Conservation (phyloP, 2,797 vertebrate genomes). For the Chaunax sp. region DNA sequence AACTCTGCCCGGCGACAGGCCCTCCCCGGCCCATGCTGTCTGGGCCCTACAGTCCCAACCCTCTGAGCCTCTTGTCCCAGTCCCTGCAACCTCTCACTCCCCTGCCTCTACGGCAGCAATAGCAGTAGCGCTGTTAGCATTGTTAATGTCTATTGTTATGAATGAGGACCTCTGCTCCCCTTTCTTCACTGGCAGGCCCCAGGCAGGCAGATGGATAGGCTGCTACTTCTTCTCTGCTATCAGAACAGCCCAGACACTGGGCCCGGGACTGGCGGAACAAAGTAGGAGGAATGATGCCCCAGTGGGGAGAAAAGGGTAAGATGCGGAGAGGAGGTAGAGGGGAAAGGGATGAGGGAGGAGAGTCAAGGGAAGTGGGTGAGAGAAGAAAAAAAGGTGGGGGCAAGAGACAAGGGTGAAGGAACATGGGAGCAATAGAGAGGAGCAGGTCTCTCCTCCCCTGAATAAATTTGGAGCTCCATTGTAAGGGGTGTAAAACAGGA, state of each 20-base stretch:
- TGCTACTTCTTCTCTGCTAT: slow-evolving; percentile 81
- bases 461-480: slow-evolving; percentile 77
- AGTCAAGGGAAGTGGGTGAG: slow-evolving; percentile 63
- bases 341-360: slow-evolving; percentile 51
- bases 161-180: slow-evolving; percentile 86
- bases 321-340: slow-evolving; percentile 45
- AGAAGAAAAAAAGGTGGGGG: slow-evolving; percentile 52
- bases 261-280: slow-evolving; percentile 84
- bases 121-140: slow-evolving; percentile 80
- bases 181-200: slow-evolving; percentile 77
- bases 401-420: slow-evolving; percentile 79
- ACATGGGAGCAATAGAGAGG: slow-evolving; percentile 71
- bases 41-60: slow-evolving; percentile 59
- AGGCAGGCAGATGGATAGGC: slow-evolving; percentile 87
- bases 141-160: slow-evolving; percentile 88
- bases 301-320: slow-evolving; percentile 75
- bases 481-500: slow-evolving; percentile 76
- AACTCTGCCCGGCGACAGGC: slow-evolving; percentile 85
- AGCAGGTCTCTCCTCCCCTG: slow-evolving; percentile 73
- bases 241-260: slow-evolving; percentile 83
- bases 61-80: slow-evolving; percentile 57
- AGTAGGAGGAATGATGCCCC: slow-evolving; percentile 86
- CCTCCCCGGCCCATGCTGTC: slow-evolving; percentile 64
- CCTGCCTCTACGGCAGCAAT: slow-evolving; percentile 62
- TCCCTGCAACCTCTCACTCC: slow-evolving; percentile 62